phyloP scores from a whole-genome alignment of 2,113 vertebrate genomes.

The Saguinus imperator region DNA sequence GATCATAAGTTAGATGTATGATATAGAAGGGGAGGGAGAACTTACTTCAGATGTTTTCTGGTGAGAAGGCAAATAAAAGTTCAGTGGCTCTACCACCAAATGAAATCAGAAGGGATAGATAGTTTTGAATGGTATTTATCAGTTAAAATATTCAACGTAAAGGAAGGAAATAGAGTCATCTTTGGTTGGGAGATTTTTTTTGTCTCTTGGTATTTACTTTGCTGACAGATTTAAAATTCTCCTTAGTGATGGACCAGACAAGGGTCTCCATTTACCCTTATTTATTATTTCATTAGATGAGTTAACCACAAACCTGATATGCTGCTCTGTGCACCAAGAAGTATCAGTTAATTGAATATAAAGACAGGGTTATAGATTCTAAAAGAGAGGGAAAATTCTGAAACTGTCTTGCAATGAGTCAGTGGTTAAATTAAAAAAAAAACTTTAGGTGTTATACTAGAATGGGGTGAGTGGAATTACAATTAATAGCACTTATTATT shows the following conservation, averaged over 20 bases:
- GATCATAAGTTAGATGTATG: background rate
- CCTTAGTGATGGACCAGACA: background rate
- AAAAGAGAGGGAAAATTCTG: slow-evolving; percentile 25
- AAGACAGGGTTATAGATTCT: background rate
- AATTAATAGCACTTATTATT: no score
- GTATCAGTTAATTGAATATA: background rate
- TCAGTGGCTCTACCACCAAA: background rate
- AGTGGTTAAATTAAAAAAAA: background rate
- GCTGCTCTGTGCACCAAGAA: background rate
- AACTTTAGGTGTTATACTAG: background rate
- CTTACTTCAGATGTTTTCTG: background rate
- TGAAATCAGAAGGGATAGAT: background rate
- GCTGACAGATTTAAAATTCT: background rate
- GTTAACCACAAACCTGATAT: background rate
- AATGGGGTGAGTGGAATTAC: background rate
- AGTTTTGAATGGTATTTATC: background rate
- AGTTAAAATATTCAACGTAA: background rate
- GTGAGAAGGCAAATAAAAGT: background rate
- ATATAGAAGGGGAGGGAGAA: background rate
- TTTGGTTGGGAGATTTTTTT: background rate
- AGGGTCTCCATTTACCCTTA: background rate
- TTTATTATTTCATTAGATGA: slow-evolving; percentile 5
- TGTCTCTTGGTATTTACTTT: background rate
- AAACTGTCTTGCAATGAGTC: slow-evolving; percentile 6
- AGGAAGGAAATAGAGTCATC: background rate